These are phyloP conservation scores for Tyrannus savana DNA, from an alignment of 2,113 vertebrate species.

Conservation along the genomic window DNA sequence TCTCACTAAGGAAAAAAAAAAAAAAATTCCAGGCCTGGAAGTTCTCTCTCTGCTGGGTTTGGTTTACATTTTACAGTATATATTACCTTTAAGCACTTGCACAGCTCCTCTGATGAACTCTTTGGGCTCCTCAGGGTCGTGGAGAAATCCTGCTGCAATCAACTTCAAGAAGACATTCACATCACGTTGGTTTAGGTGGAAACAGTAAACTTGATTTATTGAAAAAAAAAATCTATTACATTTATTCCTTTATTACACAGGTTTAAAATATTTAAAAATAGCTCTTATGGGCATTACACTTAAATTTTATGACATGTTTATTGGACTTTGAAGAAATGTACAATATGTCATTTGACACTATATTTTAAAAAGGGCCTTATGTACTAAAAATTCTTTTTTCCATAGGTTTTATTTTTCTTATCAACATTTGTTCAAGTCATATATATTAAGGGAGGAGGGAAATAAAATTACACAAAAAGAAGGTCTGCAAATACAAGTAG, in stretches of 20 bases:
- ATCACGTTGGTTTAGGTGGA: constrained; percentile 69
- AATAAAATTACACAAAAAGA: constrained; percentile 75
- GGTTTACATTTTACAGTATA: not conserved
- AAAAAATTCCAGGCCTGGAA: not conserved
- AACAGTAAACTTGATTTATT: constrained; percentile 95
- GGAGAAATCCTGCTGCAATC: not conserved
- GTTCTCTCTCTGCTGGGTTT: not conserved
- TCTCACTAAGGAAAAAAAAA: not conserved
- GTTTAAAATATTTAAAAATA: constrained; percentile 85
- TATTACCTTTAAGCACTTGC: not conserved
- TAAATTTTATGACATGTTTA: constrained; percentile 43
- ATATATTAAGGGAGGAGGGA: constrained; percentile 72
- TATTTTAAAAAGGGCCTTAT: constrained; percentile 38
- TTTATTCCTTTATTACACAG: constrained; percentile 89
- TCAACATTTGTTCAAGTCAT: constrained; percentile 83
- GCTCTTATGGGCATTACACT: constrained; percentile 66
- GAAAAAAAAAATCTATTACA: constrained; percentile 85
- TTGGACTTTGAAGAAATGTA: constrained; percentile 36
- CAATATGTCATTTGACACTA: constrained; percentile 46
- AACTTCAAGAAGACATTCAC: constrained; percentile 70
- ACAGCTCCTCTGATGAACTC: not conserved
- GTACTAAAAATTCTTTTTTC: constrained; percentile 49
- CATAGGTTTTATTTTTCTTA: constrained; percentile 73
- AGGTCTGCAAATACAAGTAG: constrained; percentile 82
- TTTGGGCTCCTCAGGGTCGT: not conserved